A percentile compares a stretch with the other conserved stretches of the same genome.
These are phyloP conservation scores for Poecilobothrus nobilitatus DNA, from an alignment of 2,888 invertebrate species.

Conservation along the genomic window DNA sequence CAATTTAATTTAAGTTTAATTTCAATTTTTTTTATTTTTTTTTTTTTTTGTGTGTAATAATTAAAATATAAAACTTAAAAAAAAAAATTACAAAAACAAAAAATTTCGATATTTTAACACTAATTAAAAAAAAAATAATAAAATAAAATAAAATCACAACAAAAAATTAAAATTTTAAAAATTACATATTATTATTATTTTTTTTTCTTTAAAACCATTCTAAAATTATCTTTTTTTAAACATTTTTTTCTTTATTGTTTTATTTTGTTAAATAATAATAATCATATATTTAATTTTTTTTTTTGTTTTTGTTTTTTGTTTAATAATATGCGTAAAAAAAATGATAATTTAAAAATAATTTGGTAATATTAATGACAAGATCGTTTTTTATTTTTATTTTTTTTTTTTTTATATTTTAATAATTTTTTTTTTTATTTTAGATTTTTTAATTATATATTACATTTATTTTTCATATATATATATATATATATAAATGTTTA, in stretches of 20 bases:
- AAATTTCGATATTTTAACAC: too few relatives aligned
- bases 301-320: neutral
- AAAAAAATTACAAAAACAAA: too few relatives aligned
- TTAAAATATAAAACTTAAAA: too few relatives aligned
- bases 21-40: too few relatives aligned
- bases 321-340: conserved; percentile 1
- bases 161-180: neutral
- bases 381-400: neutral
- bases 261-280: neutral
- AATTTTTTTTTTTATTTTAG: neutral
- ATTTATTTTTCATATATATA: neutral
- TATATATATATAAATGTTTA: too few relatives aligned
- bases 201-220: too few relatives aligned
- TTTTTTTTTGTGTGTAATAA: too few relatives aligned
- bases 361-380: conserved; percentile 10
- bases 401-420: neutral
- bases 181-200: too few relatives aligned
- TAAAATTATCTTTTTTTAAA: neutral
- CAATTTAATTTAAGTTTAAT: too few relatives aligned
- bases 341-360: conserved; percentile 3
- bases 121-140: too few relatives aligned
- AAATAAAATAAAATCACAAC: neutral
- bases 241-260: neutral
- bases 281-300: neutral
- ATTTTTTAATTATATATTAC: neutral